phyloP scores from a whole-genome alignment of 1,140 invertebrate genomes.

The Oppia nitens region DNA sequence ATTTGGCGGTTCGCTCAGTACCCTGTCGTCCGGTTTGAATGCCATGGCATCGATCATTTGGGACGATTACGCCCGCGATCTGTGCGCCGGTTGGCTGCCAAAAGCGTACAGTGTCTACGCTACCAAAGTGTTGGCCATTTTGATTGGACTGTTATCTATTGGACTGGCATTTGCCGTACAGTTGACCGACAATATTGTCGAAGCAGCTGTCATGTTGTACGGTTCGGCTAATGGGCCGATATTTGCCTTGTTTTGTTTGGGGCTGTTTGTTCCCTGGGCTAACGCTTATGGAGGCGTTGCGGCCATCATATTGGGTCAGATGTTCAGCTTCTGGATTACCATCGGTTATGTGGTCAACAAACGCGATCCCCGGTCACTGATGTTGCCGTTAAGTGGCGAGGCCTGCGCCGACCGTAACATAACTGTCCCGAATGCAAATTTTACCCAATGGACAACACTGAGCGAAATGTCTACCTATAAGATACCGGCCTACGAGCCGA shows the following conservation, averaged over 20 bases:
- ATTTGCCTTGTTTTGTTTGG: background rate
- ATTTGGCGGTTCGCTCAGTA: constrained; percentile 57
- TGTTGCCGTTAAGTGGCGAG: background rate
- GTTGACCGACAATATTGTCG: background rate
- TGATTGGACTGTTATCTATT: background rate
- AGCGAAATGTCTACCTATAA: background rate
- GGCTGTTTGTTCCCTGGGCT: background rate
- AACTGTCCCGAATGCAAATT: too few relatives aligned
- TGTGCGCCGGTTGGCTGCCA: background rate
- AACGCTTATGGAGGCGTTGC: background rate
- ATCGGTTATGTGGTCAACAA: background rate
- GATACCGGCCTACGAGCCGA: background rate
- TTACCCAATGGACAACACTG: too few relatives aligned
- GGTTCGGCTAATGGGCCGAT: background rate
- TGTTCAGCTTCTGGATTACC: background rate
- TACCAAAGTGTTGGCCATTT: background rate
- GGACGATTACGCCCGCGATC: constrained; percentile 56
- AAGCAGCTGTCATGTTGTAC: background rate
- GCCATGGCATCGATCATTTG: constrained; percentile 74
- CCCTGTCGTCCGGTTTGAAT: constrained; percentile 76
- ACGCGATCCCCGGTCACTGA: background rate
- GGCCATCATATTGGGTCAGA: background rate
- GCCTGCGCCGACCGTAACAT: background rate
- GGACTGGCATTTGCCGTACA: background rate
- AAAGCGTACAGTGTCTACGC: too few relatives aligned